A percentile compares a stretch with the other conserved stretches of the same genome.
Conservation (phyloP, 2,113 vertebrate genomes). For the Bolborhynchus lineola region DNA sequence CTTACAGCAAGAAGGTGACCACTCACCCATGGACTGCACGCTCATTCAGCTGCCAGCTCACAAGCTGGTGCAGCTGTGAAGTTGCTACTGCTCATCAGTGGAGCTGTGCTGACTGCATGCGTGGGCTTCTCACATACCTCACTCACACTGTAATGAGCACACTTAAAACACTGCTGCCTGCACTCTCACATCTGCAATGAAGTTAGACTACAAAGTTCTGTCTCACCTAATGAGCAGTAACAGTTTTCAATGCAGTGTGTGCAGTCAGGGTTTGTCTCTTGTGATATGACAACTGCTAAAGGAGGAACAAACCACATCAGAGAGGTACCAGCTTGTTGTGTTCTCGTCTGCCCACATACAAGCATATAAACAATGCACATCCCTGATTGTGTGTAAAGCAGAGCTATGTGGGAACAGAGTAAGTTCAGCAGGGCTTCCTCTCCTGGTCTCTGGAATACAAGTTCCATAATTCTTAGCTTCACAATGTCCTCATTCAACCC, state of each 20-base stretch:
- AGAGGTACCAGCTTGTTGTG: not conserved
- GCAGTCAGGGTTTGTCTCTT: not conserved
- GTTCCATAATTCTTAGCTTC: not conserved
- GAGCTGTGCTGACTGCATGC: not conserved
- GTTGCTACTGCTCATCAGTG: fast-evolving
- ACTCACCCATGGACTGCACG: fast-evolving
- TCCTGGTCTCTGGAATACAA: not conserved
- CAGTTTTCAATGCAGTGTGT: not conserved
- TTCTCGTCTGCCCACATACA: not conserved
- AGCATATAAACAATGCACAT: not conserved
- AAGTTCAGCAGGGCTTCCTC: not conserved
- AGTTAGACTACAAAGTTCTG: not conserved
- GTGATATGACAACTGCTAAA: not conserved
- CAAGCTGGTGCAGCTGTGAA: not conserved
- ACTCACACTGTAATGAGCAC: not conserved
- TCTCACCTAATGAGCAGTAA: not conserved
- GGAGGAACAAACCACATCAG: not conserved
- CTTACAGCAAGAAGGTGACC: not conserved
- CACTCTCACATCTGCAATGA: not conserved
- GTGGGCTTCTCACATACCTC: not conserved
- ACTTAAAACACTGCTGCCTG: not conserved
- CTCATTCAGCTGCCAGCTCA: not conserved
- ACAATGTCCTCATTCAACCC: not conserved
- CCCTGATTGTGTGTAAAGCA: not conserved
- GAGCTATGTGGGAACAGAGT: not conserved